phyloP scores from a whole-genome alignment of 2,888 invertebrate genomes.

The Eilema griseolum region DNA sequence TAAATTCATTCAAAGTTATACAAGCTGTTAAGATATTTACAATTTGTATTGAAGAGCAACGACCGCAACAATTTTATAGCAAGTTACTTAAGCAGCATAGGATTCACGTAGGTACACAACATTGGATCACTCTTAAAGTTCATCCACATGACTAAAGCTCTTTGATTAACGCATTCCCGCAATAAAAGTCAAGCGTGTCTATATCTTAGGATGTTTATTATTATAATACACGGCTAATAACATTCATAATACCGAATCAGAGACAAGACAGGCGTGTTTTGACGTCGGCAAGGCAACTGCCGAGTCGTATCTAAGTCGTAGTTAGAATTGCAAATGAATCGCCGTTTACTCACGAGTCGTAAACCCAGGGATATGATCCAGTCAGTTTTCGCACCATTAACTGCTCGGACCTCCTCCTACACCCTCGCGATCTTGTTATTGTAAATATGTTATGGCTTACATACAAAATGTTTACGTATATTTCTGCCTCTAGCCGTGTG shows the following conservation, averaged over 20 bases:
- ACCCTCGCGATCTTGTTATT: slow-evolving; percentile 72
- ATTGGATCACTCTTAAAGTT: neutral
- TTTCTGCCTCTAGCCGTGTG: neutral
- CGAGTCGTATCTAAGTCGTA: slow-evolving; percentile 72
- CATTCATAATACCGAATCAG: slow-evolving; percentile 48
- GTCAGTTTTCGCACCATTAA: slow-evolving; percentile 87
- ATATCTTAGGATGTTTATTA: slow-evolving; percentile 37
- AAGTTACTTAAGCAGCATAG: neutral
- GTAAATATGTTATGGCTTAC: slow-evolving; percentile 65
- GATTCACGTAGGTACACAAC: neutral
- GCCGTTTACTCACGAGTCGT: slow-evolving; percentile 84
- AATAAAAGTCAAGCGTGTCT: slow-evolving; percentile 18
- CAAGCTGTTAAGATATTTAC: neutral
- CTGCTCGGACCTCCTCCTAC: slow-evolving; percentile 77
- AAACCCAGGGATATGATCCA: slow-evolving; percentile 85
- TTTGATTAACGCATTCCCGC: slow-evolving; percentile 11
- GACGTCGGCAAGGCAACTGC: slow-evolving; percentile 48
- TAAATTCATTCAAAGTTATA: neutral
- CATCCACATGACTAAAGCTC: neutral
- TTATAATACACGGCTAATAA: slow-evolving; percentile 38
- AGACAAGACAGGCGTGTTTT: slow-evolving; percentile 46
- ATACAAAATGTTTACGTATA: slow-evolving; percentile 11
- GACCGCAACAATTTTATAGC: slow-evolving; percentile 4
- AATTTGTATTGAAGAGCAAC: neutral
- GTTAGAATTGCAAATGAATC: slow-evolving; percentile 87